Evolutionary conservation across 2,797 vertebrate genomes (phyloP).

Genomic region (Phalloptychus januarius): DNA sequence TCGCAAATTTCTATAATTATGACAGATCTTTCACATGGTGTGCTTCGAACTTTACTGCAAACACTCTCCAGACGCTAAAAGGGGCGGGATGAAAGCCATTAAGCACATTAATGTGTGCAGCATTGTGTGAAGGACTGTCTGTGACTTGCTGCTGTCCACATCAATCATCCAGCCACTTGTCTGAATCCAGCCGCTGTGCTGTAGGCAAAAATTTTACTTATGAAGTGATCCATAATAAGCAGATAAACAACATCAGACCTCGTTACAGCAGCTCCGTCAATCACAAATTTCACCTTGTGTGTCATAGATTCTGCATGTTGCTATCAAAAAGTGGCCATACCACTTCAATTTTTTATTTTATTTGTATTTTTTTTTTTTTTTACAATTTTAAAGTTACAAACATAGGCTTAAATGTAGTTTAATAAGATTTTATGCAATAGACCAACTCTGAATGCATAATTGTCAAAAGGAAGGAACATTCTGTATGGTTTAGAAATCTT

Average conservation of each 20-base stretch:
- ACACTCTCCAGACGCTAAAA: constrained; percentile 53
- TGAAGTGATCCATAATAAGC: constrained; percentile 71
- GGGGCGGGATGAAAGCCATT: constrained; percentile 71
- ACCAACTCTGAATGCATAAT: neutral
- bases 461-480: neutral
- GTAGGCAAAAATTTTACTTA: constrained; percentile 74
- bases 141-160: constrained; percentile 67
- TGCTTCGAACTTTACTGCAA: constrained; percentile 42
- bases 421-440: neutral
- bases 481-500: neutral
- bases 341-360: neutral
- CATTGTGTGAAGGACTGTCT: constrained; percentile 79
- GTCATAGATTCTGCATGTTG: constrained; percentile 25
- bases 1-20: constrained; percentile 52
- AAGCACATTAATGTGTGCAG: constrained; percentile 75
- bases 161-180: constrained; percentile 83
- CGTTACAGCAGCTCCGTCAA: constrained; percentile 79
- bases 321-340: neutral
- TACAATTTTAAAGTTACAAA: neutral
- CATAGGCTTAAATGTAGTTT: neutral
- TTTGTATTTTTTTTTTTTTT: neutral
- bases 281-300: constrained; percentile 62
- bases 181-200: constrained; percentile 71
- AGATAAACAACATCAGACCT: constrained; percentile 76
- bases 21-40: constrained; percentile 56